Base-by-base conservation (phyloP, 2,113 vertebrate genomes). In the Labeo catla region DNA sequence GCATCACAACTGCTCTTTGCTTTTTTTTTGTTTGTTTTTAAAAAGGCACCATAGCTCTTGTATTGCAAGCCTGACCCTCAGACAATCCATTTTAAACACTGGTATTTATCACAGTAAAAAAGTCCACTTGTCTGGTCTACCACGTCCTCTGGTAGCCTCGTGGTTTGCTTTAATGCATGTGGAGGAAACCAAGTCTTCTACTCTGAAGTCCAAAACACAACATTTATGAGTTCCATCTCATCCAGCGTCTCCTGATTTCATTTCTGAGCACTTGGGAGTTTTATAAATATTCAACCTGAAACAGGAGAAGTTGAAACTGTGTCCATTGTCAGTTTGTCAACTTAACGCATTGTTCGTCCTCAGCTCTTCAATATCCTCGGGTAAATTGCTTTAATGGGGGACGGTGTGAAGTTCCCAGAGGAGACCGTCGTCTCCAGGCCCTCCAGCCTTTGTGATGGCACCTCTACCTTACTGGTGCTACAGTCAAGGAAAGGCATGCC, bases 381-480 rank as follows among this genome's bases (percentile, higher is more conserved):
- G 39, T 94, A 95, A 79, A 95, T 92, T 13, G 92, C 93, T 91
- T 94, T 94, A 52, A 95, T 89, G 0, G 94, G 90, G 0, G 93
- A 93, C 6, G 94, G 95, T 4, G 93, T 93, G 0, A 93, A 91
- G 92, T 96, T 96, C 9, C 94, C 93, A 0, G 94, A 94, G n/a
- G 95, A 96, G 28, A 95, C 92, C 0, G 94, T 96, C 0, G 92
- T 95, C 77, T 97, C 95, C 81, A 94, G 39, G 2, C 93, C 94
- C 36, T 96, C 96, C 16, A 92, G 91, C 70, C 94, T 94, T 78
- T 96, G 95, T 2, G 95, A 96, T 0, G 94, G 92, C 6, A 90
- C 93, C 6, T 96, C 97, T 0, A 92, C 90, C 85, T 91, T 96
- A 77, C 95, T 96, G 65, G 94, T 96, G 94, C 96, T 97, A 89